Conservation (phyloP, 2,888 invertebrate genomes). For the Drosophila macrospina region DNA sequence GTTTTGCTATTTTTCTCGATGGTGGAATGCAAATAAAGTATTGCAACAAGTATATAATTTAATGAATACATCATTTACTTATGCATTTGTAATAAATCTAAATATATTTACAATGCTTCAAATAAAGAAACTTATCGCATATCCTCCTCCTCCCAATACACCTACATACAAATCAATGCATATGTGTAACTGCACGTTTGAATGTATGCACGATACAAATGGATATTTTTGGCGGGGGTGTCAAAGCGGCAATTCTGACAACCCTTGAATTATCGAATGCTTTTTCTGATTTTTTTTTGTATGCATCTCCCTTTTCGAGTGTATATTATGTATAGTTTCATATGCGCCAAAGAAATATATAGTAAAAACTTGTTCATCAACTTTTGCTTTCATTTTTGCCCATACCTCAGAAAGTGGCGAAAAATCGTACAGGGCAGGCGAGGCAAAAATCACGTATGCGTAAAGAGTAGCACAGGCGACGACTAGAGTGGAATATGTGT, state of each 20-base stretch:
- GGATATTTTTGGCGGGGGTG: conserved; percentile 44
- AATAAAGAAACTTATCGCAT: conserved; percentile 31
- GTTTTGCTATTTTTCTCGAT: conserved; percentile 6
- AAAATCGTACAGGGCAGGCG: conserved; percentile 61
- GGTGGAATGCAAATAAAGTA: conserved; percentile 6
- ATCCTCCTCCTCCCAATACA: conserved; percentile 13
- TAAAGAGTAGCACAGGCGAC: conserved; percentile 51
- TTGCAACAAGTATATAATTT: conserved; percentile 14
- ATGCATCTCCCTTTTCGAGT: conserved; percentile 22
- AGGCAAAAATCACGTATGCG: conserved; percentile 74
- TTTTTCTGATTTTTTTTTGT: conserved; percentile 18
- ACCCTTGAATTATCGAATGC: conserved; percentile 57
- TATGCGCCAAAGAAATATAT: conserved; percentile 36
- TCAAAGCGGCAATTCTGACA: conserved; percentile 39
- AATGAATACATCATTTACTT: neutral
- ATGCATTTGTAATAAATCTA: neutral
- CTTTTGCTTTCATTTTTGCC: conserved; percentile 83
- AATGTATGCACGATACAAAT: conserved; percentile 13
- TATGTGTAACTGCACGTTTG: conserved; percentile 22
- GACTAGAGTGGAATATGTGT: conserved; percentile 9
- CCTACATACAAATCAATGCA: conserved; percentile 8
- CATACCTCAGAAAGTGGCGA: conserved; percentile 59
- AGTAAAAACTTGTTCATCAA: conserved; percentile 79
- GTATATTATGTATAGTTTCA: conserved; percentile 20
- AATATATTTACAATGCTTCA: conserved; percentile 1